Conservation (phyloP, 2,113 vertebrate genomes). For the Ancistrus triradiatus region DNA sequence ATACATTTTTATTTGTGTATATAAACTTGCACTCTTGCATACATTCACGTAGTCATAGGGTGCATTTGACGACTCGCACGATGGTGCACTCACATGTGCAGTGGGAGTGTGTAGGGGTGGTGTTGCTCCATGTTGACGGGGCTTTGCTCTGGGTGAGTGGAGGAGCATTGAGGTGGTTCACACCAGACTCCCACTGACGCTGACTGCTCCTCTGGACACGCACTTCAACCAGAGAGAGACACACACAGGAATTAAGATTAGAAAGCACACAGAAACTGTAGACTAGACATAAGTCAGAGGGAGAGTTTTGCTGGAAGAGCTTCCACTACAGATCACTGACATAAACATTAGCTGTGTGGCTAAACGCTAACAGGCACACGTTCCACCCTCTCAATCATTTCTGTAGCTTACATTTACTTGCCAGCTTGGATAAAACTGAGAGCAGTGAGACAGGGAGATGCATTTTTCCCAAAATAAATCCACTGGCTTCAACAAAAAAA, state of each 20-base stretch:
- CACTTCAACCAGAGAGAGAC: slow-evolving; percentile 66
- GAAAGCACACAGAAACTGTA: background rate
- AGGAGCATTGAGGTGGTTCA: slow-evolving; percentile 64
- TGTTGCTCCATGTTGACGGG: slow-evolving; percentile 24
- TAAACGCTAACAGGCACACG: slow-evolving; percentile 5
- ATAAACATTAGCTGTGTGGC: slow-evolving; percentile 6
- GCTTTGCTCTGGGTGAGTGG: slow-evolving; percentile 28
- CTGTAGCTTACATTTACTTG: slow-evolving; percentile 61
- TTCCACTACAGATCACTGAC: slow-evolving; percentile 12
- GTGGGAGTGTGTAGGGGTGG: slow-evolving; percentile 39
- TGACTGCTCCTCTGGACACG: slow-evolving; percentile 91
- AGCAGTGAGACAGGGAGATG: slow-evolving; percentile 51
- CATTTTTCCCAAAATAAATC: slow-evolving; percentile 46
- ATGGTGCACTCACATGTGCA: slow-evolving; percentile 39
- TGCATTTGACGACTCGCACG: background rate
- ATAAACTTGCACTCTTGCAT: background rate
- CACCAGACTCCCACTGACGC: slow-evolving; percentile 86
- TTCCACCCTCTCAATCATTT: background rate
- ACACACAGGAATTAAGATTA: slow-evolving; percentile 16
- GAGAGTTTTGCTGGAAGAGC: background rate
- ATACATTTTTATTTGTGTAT: no score
- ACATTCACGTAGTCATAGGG: background rate
- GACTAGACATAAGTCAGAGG: background rate
- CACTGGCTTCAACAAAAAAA: background rate
- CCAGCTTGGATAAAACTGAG: slow-evolving; percentile 56